Base-by-base conservation (phyloP, 2,888 invertebrate species). In the Cheilosia urbana region DNA sequence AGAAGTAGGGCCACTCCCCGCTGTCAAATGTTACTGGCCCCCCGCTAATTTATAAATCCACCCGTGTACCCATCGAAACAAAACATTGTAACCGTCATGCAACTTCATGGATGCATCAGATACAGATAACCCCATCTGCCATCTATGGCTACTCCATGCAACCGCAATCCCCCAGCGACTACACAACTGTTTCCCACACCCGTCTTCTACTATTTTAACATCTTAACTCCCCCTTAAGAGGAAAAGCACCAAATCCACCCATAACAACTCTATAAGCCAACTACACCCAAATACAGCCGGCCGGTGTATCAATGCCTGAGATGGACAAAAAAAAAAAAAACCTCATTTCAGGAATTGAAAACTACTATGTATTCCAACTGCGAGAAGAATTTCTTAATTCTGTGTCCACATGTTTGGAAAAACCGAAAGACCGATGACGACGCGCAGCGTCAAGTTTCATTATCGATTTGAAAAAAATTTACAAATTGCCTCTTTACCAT, bases 401-500 rank as follows among this genome's bases (percentile, higher is more conserved):
- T 65, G 49, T 37, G 17, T 53, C 51, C 27, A 60, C 42, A 53
- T 72, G 63, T 53, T 65, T 77, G 57, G 57, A 42, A 47, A 63
- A 4, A 7, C 24, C 51, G 21, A 21, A 21, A 27, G 27, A 49
- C 27, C 24, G 49, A 5, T 37, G 42, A 15, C 40, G 19, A n/a
- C 37, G 24, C 13, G 34, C 60, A 45, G 63, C 80, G 62, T 76
- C 80, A 76, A 60, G 80, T 84, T 85, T 81, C 76, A 81, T 80
- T 85, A 85, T 76, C 66, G 85, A 81, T 85, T 85, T 72, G 19
- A 47, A 47, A 47, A 47, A 37, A 81, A 71, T 72, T 85, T 85
- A 81, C 81, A 85, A 85, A 85, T 85, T 85, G 66, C 81, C 85
- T 85, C 65, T 72, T 85, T 85, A 85, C 81, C 80, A 85, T 85